phyloP scores from a whole-genome alignment of 2,113 vertebrate genomes.

The Crotalus helleri region DNA sequence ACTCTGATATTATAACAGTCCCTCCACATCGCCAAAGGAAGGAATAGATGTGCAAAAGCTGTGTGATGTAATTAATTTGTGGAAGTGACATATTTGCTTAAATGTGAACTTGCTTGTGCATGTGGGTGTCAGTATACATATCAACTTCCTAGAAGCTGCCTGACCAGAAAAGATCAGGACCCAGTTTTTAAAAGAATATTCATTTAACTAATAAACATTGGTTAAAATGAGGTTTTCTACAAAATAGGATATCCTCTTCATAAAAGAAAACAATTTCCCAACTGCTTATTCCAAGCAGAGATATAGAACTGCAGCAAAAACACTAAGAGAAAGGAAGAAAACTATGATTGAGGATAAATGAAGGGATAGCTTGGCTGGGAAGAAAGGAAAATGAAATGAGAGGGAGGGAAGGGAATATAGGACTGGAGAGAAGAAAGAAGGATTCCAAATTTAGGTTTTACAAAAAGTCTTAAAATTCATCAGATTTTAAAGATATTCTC shows the following conservation, averaged over 20 bases:
- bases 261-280: neutral
- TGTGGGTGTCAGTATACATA: neutral
- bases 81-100: neutral
- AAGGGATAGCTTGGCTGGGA: neutral
- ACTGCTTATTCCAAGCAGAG: neutral
- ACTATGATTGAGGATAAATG: neutral
- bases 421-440: neutral
- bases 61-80: neutral
- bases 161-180: neutral
- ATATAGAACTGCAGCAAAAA: neutral
- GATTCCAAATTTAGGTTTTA: neutral
- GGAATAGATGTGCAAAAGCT: neutral
- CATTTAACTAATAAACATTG: neutral
- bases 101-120: neutral
- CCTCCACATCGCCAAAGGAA: neutral
- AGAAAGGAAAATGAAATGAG: neutral
- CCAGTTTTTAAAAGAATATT: neutral
- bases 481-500: neutral
- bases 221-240: neutral
- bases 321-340: neutral
- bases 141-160: neutral
- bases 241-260: neutral
- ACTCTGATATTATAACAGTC: neutral
- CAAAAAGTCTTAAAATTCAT: neutral
- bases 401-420: neutral